Base-by-base conservation (phyloP, 2,113 vertebrate species). In the Sinocyclocheilus rhinocerous region DNA sequence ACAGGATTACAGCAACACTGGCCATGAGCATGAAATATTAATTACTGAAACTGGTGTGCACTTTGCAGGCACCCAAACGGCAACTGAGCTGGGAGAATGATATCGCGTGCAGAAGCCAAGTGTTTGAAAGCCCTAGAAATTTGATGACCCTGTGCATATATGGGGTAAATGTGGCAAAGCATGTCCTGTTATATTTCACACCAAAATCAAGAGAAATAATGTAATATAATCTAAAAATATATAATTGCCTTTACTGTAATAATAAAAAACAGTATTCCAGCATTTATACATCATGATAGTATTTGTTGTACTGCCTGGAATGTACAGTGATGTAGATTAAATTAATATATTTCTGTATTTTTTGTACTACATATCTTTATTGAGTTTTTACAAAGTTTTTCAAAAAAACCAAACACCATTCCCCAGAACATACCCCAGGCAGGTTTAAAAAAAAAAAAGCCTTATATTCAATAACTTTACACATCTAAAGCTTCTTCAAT, bases 1-100 rank as follows among this genome's bases (percentile, higher is more conserved):
- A 88, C 76, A 87, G 50, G 87, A 85, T 90, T 88, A 81, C 75
- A 87, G 85, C 77, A 72, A 86, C 69, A 87, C 88, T 90, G 79
- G 45, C 81, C 70, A 33, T 52, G 87, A 73, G 39, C 86, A 91
- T 95, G 42, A 94, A 94, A 92, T 91, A 93, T 94, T 93, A 82
- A 94, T 87, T 70, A 89, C 86, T n/a, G 61, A 33, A 85, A 87
- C 67, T 86, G 86, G 92, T 92, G 90, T 93, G 84, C 59, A 86
- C 90, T 92, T 91, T 93, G 82, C 72, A 86, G 91, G 93, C 92
- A 92, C 90, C 91, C 85, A 81, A 87, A 88, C 84, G 85, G 79
- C 91, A 89, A 81, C 85, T 73, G 48, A 50, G 86, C 87, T 88
- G 39, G 59, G 63, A 87, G 82, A 85, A 83, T 50, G 26, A 73